Evolutionary conservation across 1,140 invertebrate genomes (phyloP), one percentile per base, ranked within the genome.

Genomic region (Chrysomallon squamiferum): DNA sequence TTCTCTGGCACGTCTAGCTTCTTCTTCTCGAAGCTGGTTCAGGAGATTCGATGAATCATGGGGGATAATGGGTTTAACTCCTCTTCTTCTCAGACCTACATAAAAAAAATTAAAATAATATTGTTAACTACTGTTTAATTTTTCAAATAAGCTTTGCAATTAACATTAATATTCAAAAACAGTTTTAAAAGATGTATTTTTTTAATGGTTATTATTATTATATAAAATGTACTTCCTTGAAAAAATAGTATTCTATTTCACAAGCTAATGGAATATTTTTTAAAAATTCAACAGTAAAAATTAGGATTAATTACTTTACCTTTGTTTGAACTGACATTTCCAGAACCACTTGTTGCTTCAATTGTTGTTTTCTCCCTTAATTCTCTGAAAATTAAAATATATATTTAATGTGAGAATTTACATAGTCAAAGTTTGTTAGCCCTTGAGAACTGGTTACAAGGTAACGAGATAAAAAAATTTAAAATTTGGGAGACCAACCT

Each of bases 21-120:
- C 76, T 38, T 86, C 84, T 43, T 79, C 73, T 18, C 85, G 77
- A 25, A 86, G 78, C 68, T 83, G 82, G 61, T 83, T 80, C 62
- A 87, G 65, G 33, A 87, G 61, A 9, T 70, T 72, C 43, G 78
- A 72, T 2, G 81, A 77, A 62, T 81, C 79, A 66, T 72, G 30
- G 27, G 33, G 15, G 2, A 54, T 29, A 50, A 57, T 63, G 13
- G 66, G 54, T 32, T 62, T 68, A 45, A 30, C 49, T 0, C 60
- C 33, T 20, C 66, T 11, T 4, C 57, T 33, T 22, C 50, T 45
- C n/a, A 67, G 15, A 62, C 59, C 65, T 33, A 33, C 11, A 33
- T 2, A n/a, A 41, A 38, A 50, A 20, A 32, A 57, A 6, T 57
- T 57, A 57, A 57, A 57, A 29, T 57, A 27, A 13, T 30, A 32